phyloP scores from a whole-genome alignment of 2,888 invertebrate genomes.

The Linyphia triangularis region DNA sequence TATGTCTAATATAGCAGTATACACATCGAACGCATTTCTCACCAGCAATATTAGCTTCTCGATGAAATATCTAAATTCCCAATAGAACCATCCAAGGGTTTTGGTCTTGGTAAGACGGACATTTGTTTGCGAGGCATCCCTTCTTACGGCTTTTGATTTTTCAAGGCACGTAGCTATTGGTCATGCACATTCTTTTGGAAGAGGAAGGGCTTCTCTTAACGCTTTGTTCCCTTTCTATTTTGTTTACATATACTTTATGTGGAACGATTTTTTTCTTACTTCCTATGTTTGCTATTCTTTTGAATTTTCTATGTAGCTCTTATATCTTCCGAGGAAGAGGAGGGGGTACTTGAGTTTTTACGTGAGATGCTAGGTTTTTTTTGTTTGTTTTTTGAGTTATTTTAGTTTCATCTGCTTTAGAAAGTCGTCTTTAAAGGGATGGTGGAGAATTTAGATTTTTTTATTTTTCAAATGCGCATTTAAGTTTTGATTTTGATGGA shows the following conservation, averaged over 20 bases:
- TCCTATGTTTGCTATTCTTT: constrained; percentile 36
- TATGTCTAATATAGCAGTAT: constrained; percentile 52
- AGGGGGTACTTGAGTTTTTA: constrained; percentile 53
- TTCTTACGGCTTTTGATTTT: constrained; percentile 32
- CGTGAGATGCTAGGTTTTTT: constrained; percentile 19
- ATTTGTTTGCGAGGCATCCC: constrained; percentile 52
- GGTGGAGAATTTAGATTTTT: constrained; percentile 35
- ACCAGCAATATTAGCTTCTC: constrained; percentile 57
- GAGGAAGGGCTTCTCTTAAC: too few relatives aligned
- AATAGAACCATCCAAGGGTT: constrained; percentile 38
- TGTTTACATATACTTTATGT: constrained; percentile 60
- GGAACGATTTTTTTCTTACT: constrained; percentile 14
- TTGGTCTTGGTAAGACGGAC: constrained; percentile 42
- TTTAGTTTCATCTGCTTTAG: background rate
- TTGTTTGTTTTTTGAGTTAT: background rate
- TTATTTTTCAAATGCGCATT: constrained; percentile 23
- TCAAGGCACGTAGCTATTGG: constrained; percentile 63
- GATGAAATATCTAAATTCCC: constrained; percentile 70
- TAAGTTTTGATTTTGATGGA: constrained; percentile 43
- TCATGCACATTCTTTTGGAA: constrained; percentile 55
- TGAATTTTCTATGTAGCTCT: constrained; percentile 58
- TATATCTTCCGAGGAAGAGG: constrained; percentile 17
- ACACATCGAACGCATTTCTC: constrained; percentile 27
- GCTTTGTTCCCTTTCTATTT: constrained; percentile 33
- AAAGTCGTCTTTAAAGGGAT: constrained; percentile 29